phyloP scores from a whole-genome alignment of 2,113 vertebrate genomes.

The Larimichthys crocea region DNA sequence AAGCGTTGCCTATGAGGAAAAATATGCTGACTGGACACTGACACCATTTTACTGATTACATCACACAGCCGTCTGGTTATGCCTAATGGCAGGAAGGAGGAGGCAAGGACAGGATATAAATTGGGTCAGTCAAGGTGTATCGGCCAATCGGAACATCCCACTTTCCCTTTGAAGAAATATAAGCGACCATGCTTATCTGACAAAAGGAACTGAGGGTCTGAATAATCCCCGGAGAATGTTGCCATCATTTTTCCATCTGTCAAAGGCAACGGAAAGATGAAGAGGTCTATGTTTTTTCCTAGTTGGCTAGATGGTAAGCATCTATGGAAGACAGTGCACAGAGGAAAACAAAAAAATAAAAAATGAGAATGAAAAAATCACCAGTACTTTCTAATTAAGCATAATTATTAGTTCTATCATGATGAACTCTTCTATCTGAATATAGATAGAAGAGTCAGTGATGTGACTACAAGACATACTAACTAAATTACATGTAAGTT shows the following conservation, averaged over 20 bases:
- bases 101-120: constrained; percentile 31
- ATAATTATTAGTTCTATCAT: too few relatives aligned
- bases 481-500: too few relatives aligned
- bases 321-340: neutral
- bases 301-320: neutral
- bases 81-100: constrained; percentile 3
- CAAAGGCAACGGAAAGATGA: neutral
- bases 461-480: neutral
- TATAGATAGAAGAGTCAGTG: neutral
- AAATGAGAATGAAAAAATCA: neutral
- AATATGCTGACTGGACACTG: constrained; percentile 61
- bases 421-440: too few relatives aligned
- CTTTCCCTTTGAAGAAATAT: constrained; percentile 16
- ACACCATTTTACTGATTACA: constrained; percentile 56
- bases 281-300: neutral
- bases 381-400: neutral
- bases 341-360: neutral
- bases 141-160: neutral
- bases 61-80: constrained; percentile 4
- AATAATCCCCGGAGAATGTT: neutral
- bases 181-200: neutral
- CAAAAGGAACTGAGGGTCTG: neutral
- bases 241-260: neutral
- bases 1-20: neutral
- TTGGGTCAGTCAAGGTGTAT: constrained; percentile 38